These are phyloP conservation scores for Tenthredo notha DNA, from an alignment of 2,888 invertebrate genomes.

Conservation along the genomic window DNA sequence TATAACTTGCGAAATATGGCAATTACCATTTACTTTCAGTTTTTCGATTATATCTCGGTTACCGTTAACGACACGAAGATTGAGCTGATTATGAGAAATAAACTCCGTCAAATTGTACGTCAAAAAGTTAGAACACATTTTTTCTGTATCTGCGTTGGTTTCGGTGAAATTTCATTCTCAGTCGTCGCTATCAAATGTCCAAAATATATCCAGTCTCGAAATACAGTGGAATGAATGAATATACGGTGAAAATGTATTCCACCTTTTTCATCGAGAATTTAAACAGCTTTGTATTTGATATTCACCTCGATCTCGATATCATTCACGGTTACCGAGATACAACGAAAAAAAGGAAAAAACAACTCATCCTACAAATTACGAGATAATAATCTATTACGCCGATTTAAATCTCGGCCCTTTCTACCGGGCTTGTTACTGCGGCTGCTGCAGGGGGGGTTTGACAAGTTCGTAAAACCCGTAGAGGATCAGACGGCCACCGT, in stretches of 20 bases:
- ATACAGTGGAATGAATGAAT: neutral
- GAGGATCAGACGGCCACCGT: neutral
- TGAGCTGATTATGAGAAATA: neutral
- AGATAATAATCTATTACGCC: neutral
- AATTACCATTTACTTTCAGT: neutral
- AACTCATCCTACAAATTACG: neutral
- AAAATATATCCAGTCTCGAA: neutral
- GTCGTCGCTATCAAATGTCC: neutral
- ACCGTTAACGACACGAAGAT: neutral
- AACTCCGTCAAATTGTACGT: neutral
- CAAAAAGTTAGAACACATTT: neutral
- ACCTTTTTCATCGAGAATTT: neutral
- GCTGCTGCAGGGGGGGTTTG: neutral
- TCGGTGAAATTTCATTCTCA: neutral
- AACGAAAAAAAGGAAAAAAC: neutral
- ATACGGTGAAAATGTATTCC: neutral
- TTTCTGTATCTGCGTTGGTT: neutral
- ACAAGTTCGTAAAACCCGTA: constrained; percentile 17
- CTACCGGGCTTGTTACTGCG: neutral
- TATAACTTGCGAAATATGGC: neutral
- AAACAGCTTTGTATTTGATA: neutral
- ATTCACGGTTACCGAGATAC: neutral
- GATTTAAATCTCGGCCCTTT: neutral
- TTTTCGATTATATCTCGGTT: neutral
- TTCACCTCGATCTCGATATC: neutral